Evolutionary conservation across 2,797 vertebrate genomes (phyloP).

Genomic region (Cuniculus paca): DNA sequence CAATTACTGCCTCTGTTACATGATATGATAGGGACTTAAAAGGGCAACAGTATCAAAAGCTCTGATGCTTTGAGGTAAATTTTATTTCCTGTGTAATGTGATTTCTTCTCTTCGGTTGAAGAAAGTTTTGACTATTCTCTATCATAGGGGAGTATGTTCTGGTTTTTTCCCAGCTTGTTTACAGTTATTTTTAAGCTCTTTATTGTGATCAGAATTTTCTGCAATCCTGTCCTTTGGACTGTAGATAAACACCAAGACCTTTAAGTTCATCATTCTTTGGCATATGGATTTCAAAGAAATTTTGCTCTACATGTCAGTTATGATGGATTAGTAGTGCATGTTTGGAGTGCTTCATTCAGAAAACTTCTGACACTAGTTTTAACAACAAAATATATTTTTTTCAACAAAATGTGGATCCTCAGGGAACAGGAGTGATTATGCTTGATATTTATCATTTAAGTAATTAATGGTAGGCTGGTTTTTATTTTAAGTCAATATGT

Average conservation of each 20-base stretch:
- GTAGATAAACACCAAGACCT: neutral
- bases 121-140: neutral
- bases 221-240: neutral
- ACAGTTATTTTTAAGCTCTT: neutral
- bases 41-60: neutral
- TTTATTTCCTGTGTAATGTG: neutral
- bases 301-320: neutral
- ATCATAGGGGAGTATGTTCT: neutral
- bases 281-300: neutral
- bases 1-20: neutral
- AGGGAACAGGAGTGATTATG: neutral
- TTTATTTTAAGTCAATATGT: constrained; percentile 6
- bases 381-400: neutral
- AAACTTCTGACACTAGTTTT: neutral
- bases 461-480: neutral
- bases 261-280: neutral
- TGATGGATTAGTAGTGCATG: neutral
- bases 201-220: neutral
- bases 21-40: neutral
- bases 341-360: neutral
- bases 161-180: neutral
- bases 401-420: neutral
- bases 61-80: neutral
- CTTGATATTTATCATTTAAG: neutral
- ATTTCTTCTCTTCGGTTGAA: neutral